Conservation (phyloP, 2,888 invertebrate genomes). For the Drosophila kuntzei region DNA sequence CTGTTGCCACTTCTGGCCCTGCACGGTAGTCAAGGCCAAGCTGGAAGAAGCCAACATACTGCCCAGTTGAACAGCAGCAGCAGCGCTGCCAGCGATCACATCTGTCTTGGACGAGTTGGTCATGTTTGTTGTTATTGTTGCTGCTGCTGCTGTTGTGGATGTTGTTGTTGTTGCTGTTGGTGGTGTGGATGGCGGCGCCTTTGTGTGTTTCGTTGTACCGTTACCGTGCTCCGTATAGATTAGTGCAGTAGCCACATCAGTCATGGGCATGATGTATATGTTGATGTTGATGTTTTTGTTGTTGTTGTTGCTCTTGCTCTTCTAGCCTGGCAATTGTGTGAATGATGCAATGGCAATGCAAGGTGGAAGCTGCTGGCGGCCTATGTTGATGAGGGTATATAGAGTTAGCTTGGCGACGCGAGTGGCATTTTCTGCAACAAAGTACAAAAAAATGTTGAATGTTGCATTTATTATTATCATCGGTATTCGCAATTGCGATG, state of each 20-base stretch:
- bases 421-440: constrained; percentile 52
- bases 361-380: constrained; percentile 52
- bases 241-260: constrained; percentile 63
- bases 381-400: constrained; percentile 59
- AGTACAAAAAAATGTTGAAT: neutral
- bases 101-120: constrained; percentile 59
- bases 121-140: constrained; percentile 47
- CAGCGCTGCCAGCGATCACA: constrained; percentile 31
- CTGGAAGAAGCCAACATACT: constrained; percentile 46
- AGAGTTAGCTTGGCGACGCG: constrained; percentile 61
- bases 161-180: constrained; percentile 11
- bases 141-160: constrained; percentile 7
- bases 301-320: constrained; percentile 11
- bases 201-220: constrained; percentile 52
- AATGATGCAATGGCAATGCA: constrained; percentile 39
- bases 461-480: constrained; percentile 12
- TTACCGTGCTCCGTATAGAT: constrained; percentile 64
- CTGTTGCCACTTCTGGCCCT: constrained; percentile 83
- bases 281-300: constrained; percentile 25
- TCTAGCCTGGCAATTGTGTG: constrained; percentile 21
- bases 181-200: constrained; percentile 23
- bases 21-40: constrained; percentile 50
- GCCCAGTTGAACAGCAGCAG: constrained; percentile 39
- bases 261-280: constrained; percentile 62
- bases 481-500: constrained; percentile 2